These are phyloP conservation scores for Pristionchus arcanus DNA, from an alignment of 2,888 invertebrate species.

Conservation along the genomic window DNA sequence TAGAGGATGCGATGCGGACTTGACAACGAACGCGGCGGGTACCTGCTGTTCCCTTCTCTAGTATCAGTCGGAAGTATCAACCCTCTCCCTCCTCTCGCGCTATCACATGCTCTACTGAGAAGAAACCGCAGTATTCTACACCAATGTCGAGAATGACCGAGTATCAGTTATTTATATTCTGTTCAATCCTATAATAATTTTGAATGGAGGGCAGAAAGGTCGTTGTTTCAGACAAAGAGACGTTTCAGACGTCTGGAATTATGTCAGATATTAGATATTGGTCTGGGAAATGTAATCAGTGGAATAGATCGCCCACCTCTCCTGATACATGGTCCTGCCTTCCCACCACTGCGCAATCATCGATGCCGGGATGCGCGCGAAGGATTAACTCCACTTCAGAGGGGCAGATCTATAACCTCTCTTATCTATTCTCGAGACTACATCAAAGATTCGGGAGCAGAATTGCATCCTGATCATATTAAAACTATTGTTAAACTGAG, in stretches of 20 bases:
- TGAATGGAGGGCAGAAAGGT: too few species aligned
- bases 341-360: constrained; percentile 77
- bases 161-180: too few species aligned
- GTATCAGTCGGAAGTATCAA: background rate
- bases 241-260: too few species aligned
- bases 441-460: background rate
- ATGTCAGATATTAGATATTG: too few species aligned
- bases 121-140: too few species aligned
- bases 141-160: too few species aligned
- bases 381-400: constrained; percentile 74
- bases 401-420: constrained; percentile 70
- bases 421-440: background rate
- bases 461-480: too few species aligned
- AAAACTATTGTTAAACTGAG: too few species aligned
- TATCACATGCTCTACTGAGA: too few species aligned
- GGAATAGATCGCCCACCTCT: constrained; percentile 59
- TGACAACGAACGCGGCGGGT: constrained; percentile 76
- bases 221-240: too few species aligned
- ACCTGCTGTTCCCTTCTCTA: constrained; percentile 57
- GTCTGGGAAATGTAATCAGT: background rate
- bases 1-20: constrained; percentile 64
- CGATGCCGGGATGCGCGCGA: constrained; percentile 74
- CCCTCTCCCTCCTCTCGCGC: too few species aligned
- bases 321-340: constrained; percentile 75
- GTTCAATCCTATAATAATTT: too few species aligned